Evolutionary conservation across 1,140 invertebrate species (phyloP), one percentile per base, ranked within the genome.

Genomic region (Sitobion miscanthi): DNA sequence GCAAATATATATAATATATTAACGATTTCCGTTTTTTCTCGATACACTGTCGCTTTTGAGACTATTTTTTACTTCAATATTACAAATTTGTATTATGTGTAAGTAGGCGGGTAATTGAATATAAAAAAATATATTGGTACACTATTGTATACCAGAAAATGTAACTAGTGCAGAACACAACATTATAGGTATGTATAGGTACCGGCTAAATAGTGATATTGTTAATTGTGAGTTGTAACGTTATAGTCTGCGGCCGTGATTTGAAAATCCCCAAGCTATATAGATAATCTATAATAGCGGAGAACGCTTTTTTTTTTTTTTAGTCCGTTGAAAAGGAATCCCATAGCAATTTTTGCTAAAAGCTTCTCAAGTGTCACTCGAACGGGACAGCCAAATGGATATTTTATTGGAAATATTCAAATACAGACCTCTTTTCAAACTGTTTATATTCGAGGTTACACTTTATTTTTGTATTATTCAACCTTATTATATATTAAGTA

Each of bases 351-450:
- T 92, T 92, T 83, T 83, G 47, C 69, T 92, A 92, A 92, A 92
- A 92, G 90, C 90, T 92, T 92, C 90, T 92, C 90, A 82, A 82
- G 62, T 82, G 90, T 77, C 45, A 92, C 69, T 92, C 42, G 69
- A 92, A 92, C 90, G n/a, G 69, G 45, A 92, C 45, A 35, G 45
- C 69, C 38, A 77, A 92, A 52, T 92, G 90, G 89, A 90, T 90
- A 90, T 90, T 90, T 90, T 90, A 90, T 90, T 90, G 89, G 42
- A 90, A 90, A 90, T 90, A 90, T 90, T 90, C 89, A 90, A 90
- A 90, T 90, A 20, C 57, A 45, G 57, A 69, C 42, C 89, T 90
- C 89, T 90, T 90, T 62, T 25, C 89, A 23, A 90, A 90, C 89
- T 90, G 54, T 90, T 69, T 90, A 69, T 69, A 62, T 45, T 90